Conservation (phyloP, 2,113 vertebrate species). For the Megaceryle maxima region DNA sequence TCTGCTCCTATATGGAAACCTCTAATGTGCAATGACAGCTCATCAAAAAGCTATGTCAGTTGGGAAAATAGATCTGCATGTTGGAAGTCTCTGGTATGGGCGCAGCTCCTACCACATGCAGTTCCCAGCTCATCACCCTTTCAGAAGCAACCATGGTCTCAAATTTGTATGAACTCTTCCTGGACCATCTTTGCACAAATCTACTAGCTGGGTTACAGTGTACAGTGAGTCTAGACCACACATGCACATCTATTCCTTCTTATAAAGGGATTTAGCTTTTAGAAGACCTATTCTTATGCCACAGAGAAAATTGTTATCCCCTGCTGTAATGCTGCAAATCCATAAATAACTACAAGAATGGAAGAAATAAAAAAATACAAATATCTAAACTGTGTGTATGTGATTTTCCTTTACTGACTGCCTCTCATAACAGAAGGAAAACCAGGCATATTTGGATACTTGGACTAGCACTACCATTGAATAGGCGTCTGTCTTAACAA, state of each 20-base stretch:
- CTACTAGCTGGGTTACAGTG: not conserved
- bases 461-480: not conserved
- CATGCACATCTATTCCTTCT: not conserved
- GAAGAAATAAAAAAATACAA: not conserved
- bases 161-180: not conserved
- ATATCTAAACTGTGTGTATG: not conserved
- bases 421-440: not conserved
- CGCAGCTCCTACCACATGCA: not conserved
- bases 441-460: not conserved
- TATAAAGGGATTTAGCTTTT: not conserved
- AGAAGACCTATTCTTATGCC: not conserved
- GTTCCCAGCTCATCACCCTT: not conserved
- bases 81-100: rapidly evolving
- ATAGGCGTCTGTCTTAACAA: not conserved
- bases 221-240: not conserved
- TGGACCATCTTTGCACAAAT: not conserved
- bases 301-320: not conserved
- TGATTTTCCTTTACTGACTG: not conserved
- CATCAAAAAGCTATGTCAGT: not conserved
- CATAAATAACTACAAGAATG: not conserved
- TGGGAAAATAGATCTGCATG: rapidly evolving
- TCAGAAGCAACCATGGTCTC: not conserved
- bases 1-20: not conserved
- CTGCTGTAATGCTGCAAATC: not conserved
- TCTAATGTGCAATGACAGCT: not conserved